Conservation (phyloP, 2,888 invertebrate species). For the Coecobrya sp. region DNA sequence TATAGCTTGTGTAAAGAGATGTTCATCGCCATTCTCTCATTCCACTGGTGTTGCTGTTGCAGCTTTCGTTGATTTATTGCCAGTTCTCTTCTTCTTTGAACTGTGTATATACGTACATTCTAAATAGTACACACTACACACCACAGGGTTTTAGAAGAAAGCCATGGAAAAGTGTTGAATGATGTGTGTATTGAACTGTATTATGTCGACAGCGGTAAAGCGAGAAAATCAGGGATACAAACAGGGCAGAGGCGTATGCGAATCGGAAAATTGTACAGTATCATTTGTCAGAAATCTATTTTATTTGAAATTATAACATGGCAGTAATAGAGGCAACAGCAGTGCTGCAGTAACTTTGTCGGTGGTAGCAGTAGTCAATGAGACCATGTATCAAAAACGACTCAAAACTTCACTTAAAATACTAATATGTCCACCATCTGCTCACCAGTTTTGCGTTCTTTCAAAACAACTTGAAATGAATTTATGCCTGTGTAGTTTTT, state of each 20-base stretch:
- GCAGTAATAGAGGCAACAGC: neutral
- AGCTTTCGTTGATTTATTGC: conserved; percentile 13
- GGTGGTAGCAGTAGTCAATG: neutral
- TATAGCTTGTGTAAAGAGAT: neutral
- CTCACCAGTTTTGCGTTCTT: neutral
- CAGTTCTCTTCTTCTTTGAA: neutral
- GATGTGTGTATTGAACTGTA: neutral
- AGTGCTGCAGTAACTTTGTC: neutral
- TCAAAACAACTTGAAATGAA: neutral
- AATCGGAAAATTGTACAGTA: conserved; percentile 42
- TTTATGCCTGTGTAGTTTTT: conserved; percentile 8
- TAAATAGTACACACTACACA: neutral
- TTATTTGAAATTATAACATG: neutral
- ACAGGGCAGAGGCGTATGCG: neutral
- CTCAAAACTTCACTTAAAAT: conserved; percentile 3
- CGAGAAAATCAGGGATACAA: neutral
- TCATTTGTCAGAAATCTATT: conserved; percentile 55
- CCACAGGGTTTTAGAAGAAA: neutral
- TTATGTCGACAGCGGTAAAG: neutral
- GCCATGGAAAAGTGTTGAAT: neutral
- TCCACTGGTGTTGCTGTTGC: neutral
- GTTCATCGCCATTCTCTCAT: neutral
- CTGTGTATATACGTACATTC: neutral
- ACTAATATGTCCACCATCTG: conserved; percentile 30
- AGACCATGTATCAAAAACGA: conserved; percentile 9